Evolutionary conservation across 2,797 vertebrate species (phyloP), one percentile per base, ranked within the genome.

Genomic region (Sebastes wilsoni): DNA sequence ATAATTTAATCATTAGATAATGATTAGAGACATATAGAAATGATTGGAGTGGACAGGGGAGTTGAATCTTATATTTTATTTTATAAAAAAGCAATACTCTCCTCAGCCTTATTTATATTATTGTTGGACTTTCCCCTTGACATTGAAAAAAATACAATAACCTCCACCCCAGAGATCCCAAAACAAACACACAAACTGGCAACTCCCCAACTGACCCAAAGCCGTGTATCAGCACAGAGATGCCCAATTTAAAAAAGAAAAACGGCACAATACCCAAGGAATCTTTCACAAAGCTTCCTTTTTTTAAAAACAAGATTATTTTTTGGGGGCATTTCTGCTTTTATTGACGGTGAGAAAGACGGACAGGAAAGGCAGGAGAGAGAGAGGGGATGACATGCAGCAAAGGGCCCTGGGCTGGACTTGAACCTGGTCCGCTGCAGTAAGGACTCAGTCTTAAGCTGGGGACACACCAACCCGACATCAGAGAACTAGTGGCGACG

Each of bases 351-450:
- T 46, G 38, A 42, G 38, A 42, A 42, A 42, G 38, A 42, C 7
- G 16, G 42, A 46, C 42, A 18, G 42, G 42, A 20, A 46, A 46
- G 42, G 16, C 42, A 20, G 14, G 42, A 18, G 42, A 46, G 42
- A 46, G 42, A 18, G 14, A 18, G 16, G 42, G 16, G 42, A 46
- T 46, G 16, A 18, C 42, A 18, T 46, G 42, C 42, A 46, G 42
- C 42, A 46, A 46, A 46, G 0, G 16, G 42, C 49, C 49, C 49
- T 52, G 8, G 49, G 49, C 49, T n/a, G 20, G 49, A 20, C 18
- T 52, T 9, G 20, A n/a, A 52, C 49, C 49, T n/a, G 20, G 0
- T 0, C 20, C 20, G 4, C 49, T n/a, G 49, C 3, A 0, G 20
- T 52, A 9, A 52, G 49, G 49, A 52, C 49, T 46, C 0, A 42